Conservation (phyloP, 2,113 vertebrate genomes). For the Vidua macroura region DNA sequence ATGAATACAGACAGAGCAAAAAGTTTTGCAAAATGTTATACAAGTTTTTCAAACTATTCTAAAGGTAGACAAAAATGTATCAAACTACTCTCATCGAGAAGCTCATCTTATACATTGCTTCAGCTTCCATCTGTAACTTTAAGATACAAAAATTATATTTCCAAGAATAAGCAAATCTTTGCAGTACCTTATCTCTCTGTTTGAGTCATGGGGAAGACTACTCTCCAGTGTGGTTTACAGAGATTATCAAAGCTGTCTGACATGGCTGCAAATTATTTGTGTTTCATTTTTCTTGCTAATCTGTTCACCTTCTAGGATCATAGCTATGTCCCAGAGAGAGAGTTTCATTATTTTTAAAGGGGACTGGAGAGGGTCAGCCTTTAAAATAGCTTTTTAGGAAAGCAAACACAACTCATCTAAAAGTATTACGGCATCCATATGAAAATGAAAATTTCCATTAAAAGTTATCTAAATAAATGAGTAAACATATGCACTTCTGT, state of each 20-base stretch:
- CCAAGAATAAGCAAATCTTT: neutral
- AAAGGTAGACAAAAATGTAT: neutral
- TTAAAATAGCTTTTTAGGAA: constrained; percentile 22
- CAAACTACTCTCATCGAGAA: neutral
- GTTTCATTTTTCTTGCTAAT: neutral
- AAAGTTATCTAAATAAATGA: constrained; percentile 53
- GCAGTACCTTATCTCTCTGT: neutral
- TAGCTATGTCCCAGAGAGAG: neutral
- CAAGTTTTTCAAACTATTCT: neutral
- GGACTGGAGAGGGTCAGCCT: neutral
- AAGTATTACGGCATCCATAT: constrained; percentile 11
- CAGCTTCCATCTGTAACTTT: neutral
- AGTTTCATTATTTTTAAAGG: neutral
- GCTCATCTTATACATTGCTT: neutral
- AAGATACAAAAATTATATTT: neutral
- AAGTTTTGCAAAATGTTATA: neutral
- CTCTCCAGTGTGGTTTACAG: neutral
- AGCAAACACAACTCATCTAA: constrained; percentile 32
- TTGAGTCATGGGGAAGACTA: neutral
- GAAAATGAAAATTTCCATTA: constrained; percentile 61
- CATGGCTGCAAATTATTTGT: neutral
- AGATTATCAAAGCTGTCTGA: neutral
- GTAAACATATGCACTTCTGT: neutral
- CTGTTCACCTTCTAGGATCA: neutral
- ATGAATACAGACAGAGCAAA: neutral